phyloP scores from a whole-genome alignment of 2,888 invertebrate genomes.

The Apamea sordens region DNA sequence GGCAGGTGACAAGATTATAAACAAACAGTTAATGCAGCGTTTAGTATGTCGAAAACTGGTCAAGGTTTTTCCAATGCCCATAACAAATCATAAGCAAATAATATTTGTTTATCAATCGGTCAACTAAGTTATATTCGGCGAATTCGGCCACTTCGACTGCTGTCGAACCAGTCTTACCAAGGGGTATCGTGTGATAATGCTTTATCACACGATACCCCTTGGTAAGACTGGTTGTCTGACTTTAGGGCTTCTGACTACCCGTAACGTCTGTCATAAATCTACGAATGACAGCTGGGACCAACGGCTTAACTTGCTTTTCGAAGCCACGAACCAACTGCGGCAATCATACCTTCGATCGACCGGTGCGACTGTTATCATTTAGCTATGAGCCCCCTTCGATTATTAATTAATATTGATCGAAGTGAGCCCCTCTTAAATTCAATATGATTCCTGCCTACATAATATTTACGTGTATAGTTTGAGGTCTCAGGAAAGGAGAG shows the following conservation, averaged over 20 bases:
- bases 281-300: background rate
- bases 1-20: background rate
- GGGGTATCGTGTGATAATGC: too few relatives aligned
- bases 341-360: background rate
- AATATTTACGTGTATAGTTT: background rate
- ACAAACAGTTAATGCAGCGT: background rate
- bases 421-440: background rate
- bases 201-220: background rate
- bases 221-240: background rate
- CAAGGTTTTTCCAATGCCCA: background rate
- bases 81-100: background rate
- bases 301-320: background rate
- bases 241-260: background rate
- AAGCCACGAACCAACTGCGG: background rate
- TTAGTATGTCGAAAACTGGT: background rate
- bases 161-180: too few relatives aligned
- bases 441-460: background rate
- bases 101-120: background rate
- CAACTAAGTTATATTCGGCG: background rate
- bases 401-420: too few relatives aligned
- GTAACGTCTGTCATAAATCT: background rate
- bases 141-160: background rate
- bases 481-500: background rate
- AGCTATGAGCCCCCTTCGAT: background rate
- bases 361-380: too few relatives aligned